Evolutionary conservation across 1,140 invertebrate genomes (phyloP).

Genomic region (Vanessa tameamea): DNA sequence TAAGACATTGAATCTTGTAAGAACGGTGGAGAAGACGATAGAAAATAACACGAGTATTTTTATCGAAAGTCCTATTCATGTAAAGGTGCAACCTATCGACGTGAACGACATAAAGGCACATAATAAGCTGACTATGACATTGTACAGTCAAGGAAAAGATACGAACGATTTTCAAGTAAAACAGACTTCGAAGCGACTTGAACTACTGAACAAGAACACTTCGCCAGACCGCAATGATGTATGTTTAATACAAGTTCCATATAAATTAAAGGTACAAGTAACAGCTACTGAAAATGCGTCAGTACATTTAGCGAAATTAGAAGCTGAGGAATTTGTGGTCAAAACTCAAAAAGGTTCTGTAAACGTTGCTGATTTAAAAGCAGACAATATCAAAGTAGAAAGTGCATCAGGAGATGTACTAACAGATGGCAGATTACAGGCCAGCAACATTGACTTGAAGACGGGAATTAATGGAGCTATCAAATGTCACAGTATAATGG

Average conservation of each 20-base stretch:
- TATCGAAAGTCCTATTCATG: slow-evolving; percentile 78
- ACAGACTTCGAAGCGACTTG: slow-evolving; percentile 75
- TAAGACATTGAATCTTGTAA: slow-evolving; percentile 72
- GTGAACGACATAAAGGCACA: slow-evolving; percentile 71
- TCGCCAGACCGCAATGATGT: slow-evolving; percentile 68
- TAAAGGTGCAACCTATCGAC: slow-evolving; percentile 74
- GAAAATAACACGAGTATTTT: slow-evolving; percentile 76
- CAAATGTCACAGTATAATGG: slow-evolving; percentile 74
- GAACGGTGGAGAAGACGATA: slow-evolving; percentile 77
- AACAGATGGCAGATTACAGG: slow-evolving; percentile 68
- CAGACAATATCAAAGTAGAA: slow-evolving; percentile 70
- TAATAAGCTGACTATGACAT: slow-evolving; percentile 72
- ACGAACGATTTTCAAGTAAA: slow-evolving; percentile 75
- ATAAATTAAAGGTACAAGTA: slow-evolving; percentile 75
- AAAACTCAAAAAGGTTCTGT: slow-evolving; percentile 73
- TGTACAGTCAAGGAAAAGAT: slow-evolving; percentile 72
- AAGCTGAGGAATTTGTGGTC: slow-evolving; percentile 72
- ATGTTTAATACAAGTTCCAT: slow-evolving; percentile 75
- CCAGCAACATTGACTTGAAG: slow-evolving; percentile 72
- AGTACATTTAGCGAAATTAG: slow-evolving; percentile 67
- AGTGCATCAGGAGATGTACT: slow-evolving; percentile 65
- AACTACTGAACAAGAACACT: slow-evolving; percentile 73
- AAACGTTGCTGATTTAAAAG: slow-evolving; percentile 67
- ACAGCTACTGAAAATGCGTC: slow-evolving; percentile 71
- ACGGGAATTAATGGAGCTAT: slow-evolving; percentile 66